Base-by-base conservation (phyloP, 2,797 vertebrate species). In the Parambassis ranga region DNA sequence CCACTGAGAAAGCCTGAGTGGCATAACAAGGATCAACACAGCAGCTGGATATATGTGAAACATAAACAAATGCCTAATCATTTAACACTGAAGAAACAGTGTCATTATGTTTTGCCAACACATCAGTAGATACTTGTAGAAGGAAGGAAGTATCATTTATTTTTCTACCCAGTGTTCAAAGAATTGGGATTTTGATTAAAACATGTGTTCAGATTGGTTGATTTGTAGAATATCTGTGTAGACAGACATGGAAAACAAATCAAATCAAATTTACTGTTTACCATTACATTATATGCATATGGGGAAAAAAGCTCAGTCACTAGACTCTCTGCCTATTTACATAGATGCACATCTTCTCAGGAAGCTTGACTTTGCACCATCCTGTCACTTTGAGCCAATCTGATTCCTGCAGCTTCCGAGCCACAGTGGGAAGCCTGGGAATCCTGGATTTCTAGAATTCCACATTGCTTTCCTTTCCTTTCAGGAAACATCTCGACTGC, bases 401-500 rank as follows among this genome's bases (percentile, higher is more conserved):
- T 75, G 56, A 86, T 78, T 72, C 65, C 66, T 58, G 31, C 64
- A 65, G 65, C 56, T 63, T 75, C 31, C 15, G 5, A 51, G 57
- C 30, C 43, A 2, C 78, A 1, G 33, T 47, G 61, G 77, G 84
- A 75, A 57, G 62, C 11, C 38, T 19, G 14, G 57, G 57, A 78
- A 71, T 66, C 71, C 71, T 51, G 62, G 56, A 83, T 87, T 75
- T 67, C 70, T 56, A 70, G 66, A 77, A 77, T 78, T 71, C 30
- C 39, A 63, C 70, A 82, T 68, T 23, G 24, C 30, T 80, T 82
- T 43, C 60, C 26, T 72, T 81, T 75, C 62, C 63, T 63, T 67
- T 33, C 64, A 71, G 67, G 79, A 86, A 80, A 72, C 41, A 53
- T 47, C 65, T 71, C 37, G 9, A 33, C 37, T 43, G 52, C n/a